These are phyloP conservation scores for Zaprionus obscuricornis DNA, from an alignment of 2,888 invertebrate species.

Conservation along the genomic window DNA sequence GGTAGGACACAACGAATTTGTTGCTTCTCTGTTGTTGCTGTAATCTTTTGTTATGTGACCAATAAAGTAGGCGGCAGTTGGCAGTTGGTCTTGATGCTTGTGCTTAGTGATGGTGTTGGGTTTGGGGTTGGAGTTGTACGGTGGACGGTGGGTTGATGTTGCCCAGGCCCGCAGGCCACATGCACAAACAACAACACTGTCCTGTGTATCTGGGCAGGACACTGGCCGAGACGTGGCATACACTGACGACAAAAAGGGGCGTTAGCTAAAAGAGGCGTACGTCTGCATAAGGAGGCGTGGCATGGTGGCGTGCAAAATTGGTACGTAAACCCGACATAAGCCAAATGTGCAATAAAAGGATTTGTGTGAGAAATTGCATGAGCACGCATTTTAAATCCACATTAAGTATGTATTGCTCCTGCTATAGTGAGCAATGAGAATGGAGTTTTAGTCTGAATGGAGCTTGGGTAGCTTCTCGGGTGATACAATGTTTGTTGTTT, in stretches of 20 bases:
- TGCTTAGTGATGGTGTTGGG: no score
- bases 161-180: slow-evolving; percentile 52
- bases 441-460: not conserved
- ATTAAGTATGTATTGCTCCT: slow-evolving; percentile 65
- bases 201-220: slow-evolving; percentile 31
- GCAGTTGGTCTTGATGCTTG: no score
- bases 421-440: slow-evolving; percentile 32
- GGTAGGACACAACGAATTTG: slow-evolving; percentile 44
- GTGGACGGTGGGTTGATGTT: no score
- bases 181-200: slow-evolving; percentile 46
- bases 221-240: slow-evolving; percentile 40
- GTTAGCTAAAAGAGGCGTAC: not conserved
- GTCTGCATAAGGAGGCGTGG: slow-evolving; percentile 7
- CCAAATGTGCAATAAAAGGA: slow-evolving; percentile 79
- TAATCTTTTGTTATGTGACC: slow-evolving; percentile 80
- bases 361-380: slow-evolving; percentile 78
- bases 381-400: slow-evolving; percentile 79
- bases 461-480: not conserved
- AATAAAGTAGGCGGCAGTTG: slow-evolving; percentile 75
- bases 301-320: slow-evolving; percentile 61
- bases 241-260: slow-evolving; percentile 5
- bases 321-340: slow-evolving; percentile 75
- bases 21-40: slow-evolving; percentile 46
- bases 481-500: no score
- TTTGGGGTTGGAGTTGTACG: no score